Evolutionary conservation across 2,888 invertebrate species (phyloP).

Genomic region (Smittia sp.): DNA sequence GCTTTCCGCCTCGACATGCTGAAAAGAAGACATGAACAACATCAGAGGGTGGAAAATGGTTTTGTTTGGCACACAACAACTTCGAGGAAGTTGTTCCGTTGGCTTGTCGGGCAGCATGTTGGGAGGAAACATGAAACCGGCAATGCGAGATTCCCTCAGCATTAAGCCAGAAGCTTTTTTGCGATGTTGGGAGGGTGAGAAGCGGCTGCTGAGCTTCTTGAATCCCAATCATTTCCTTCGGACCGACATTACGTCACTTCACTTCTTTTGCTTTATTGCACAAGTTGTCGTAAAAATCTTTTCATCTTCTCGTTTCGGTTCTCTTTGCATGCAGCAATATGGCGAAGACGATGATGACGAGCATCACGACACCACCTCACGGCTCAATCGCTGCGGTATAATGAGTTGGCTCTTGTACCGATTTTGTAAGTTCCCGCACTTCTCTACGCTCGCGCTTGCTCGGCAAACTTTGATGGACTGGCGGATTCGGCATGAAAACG

Average conservation of each 20-base stretch:
- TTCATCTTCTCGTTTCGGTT: background rate
- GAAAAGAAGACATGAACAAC: too few relatives aligned
- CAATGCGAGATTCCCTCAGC: too few relatives aligned
- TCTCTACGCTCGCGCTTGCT: background rate
- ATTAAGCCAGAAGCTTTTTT: too few relatives aligned
- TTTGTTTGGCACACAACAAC: background rate
- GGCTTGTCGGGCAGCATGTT: background rate
- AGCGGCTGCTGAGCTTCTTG: too few relatives aligned
- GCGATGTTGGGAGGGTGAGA: too few relatives aligned
- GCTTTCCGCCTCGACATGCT: too few relatives aligned
- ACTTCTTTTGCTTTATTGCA: too few relatives aligned
- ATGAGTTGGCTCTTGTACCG: slow-evolving; percentile 48
- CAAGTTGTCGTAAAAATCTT: background rate
- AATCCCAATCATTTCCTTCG: background rate
- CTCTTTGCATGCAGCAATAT: slow-evolving; percentile 64
- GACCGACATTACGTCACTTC: background rate
- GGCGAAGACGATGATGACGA: slow-evolving; percentile 84
- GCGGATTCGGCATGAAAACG: background rate
- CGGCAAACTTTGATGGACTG: background rate
- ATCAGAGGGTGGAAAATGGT: too few relatives aligned
- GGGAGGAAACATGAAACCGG: background rate
- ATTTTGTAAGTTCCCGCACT: background rate
- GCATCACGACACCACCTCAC: slow-evolving; percentile 76
- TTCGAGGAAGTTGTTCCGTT: background rate
- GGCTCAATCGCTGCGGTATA: slow-evolving; percentile 83